Evolutionary conservation across 2,797 vertebrate species (phyloP).

Genomic region (Aldrovandia affinis): DNA sequence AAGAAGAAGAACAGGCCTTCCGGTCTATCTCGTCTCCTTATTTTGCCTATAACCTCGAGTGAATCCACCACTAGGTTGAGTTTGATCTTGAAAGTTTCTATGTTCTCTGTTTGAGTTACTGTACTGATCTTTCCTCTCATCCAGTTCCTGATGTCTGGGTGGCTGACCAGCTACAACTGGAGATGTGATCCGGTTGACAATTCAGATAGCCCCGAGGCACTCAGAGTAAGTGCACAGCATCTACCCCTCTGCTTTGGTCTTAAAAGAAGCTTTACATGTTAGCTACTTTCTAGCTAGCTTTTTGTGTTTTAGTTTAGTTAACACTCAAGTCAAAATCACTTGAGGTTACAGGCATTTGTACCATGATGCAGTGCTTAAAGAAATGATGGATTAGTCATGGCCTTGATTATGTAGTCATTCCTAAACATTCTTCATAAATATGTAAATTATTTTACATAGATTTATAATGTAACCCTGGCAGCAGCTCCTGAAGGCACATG

Average conservation of each 20-base stretch:
- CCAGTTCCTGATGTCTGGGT: slow-evolving; percentile 96
- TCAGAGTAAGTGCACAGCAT: slow-evolving; percentile 77
- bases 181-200: slow-evolving; percentile 88
- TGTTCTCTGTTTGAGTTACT: neutral
- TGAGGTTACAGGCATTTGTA: too few relatives aligned
- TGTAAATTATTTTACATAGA: neutral
- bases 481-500: neutral
- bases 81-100: neutral
- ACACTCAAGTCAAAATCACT: too few relatives aligned
- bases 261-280: neutral
- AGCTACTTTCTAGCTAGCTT: neutral
- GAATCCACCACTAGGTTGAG: neutral
- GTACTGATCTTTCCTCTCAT: slow-evolving; percentile 33
- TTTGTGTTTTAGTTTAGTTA: neutral
- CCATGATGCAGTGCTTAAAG: neutral
- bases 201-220: slow-evolving; percentile 85
- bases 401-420: neutral
- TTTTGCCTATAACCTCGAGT: neutral
- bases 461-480: neutral
- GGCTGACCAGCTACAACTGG: slow-evolving; percentile 93
- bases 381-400: neutral
- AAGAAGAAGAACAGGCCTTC: slow-evolving; percentile 7
- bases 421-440: neutral
- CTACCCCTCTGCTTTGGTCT: neutral
- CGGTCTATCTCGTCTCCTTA: neutral